Evolutionary conservation across 2,797 vertebrate species (phyloP).

Genomic region (Urosaurus nigricauda): DNA sequence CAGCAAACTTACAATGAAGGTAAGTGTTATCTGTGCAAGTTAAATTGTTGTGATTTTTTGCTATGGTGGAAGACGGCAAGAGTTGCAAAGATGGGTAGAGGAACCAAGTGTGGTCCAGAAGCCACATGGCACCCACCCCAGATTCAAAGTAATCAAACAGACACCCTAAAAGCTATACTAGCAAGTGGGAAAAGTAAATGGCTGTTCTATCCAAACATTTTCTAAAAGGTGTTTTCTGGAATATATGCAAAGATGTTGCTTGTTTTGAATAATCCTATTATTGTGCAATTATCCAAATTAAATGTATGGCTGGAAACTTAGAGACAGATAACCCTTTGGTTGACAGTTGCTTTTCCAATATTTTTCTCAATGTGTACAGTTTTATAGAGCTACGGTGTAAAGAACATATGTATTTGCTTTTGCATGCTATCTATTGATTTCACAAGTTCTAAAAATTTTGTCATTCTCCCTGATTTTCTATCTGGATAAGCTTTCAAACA

Average conservation of each 20-base stretch:
- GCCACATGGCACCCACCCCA: too few relatives aligned
- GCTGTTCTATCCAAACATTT: slow-evolving; percentile 45
- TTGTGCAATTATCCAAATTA: slow-evolving; percentile 26
- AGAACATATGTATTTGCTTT: slow-evolving; percentile 5
- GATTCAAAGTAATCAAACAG: slow-evolving; percentile 17
- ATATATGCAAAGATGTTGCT: slow-evolving; percentile 7
- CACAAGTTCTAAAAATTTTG: slow-evolving; percentile 2
- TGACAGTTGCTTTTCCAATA: background rate
- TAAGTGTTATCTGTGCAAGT: too few relatives aligned
- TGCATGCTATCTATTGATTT: background rate
- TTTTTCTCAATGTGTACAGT: background rate
- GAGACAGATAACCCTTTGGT: background rate
- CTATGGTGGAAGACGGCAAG: too few relatives aligned
- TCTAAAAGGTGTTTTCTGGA: slow-evolving; percentile 36
- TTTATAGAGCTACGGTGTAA: background rate
- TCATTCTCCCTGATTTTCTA: background rate
- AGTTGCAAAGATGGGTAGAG: too few relatives aligned
- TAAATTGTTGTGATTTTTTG: too few relatives aligned
- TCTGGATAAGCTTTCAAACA: slow-evolving; percentile 17
- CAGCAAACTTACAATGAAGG: too few relatives aligned
- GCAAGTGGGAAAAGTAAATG: background rate
- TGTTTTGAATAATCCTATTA: slow-evolving; percentile 49
- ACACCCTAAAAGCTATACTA: background rate
- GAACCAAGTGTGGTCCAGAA: too few relatives aligned
- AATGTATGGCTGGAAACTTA: slow-evolving; percentile 13